Conservation (phyloP, 2,797 vertebrate species). For the Tenualosa thibaudeaui region DNA sequence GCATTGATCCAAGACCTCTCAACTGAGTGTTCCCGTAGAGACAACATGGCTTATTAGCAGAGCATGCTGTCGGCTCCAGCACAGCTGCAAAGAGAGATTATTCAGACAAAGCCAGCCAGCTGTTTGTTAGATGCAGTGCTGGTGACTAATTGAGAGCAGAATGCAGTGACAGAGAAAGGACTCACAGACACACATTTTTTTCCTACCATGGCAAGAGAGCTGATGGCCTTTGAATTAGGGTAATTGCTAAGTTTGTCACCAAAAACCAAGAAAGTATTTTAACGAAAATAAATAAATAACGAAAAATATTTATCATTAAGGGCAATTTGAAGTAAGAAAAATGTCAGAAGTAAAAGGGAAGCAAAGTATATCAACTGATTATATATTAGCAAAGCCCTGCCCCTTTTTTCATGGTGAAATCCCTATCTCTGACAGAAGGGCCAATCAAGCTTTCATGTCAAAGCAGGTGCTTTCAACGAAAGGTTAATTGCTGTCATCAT, state of each 20-base stretch:
- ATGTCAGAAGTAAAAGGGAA: not conserved
- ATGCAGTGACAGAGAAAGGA: slow-evolving; percentile 65
- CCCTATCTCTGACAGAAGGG: slow-evolving; percentile 9
- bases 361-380: not conserved
- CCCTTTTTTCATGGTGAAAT: slow-evolving; percentile 49
- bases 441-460: slow-evolving; percentile 8
- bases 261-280: slow-evolving; percentile 31
- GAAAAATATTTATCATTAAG: slow-evolving; percentile 42
- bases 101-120: slow-evolving; percentile 79
- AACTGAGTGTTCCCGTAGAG: slow-evolving; percentile 76
- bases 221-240: slow-evolving; percentile 72
- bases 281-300: slow-evolving; percentile 26
- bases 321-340: not conserved
- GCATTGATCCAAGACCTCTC: slow-evolving; percentile 74
- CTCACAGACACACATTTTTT: slow-evolving; percentile 43
- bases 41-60: slow-evolving; percentile 79
- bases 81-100: slow-evolving; percentile 82
- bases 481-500: slow-evolving; percentile 25
- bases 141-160: slow-evolving; percentile 78
- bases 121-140: slow-evolving; percentile 78
- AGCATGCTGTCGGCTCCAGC: slow-evolving; percentile 76
- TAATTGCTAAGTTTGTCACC: slow-evolving; percentile 68
- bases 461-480: slow-evolving; percentile 15
- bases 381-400: not conserved
- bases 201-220: slow-evolving; percentile 63